These are phyloP conservation scores for Fringilla coelebs DNA, from an alignment of 2,797 vertebrate species.

Conservation along the genomic window DNA sequence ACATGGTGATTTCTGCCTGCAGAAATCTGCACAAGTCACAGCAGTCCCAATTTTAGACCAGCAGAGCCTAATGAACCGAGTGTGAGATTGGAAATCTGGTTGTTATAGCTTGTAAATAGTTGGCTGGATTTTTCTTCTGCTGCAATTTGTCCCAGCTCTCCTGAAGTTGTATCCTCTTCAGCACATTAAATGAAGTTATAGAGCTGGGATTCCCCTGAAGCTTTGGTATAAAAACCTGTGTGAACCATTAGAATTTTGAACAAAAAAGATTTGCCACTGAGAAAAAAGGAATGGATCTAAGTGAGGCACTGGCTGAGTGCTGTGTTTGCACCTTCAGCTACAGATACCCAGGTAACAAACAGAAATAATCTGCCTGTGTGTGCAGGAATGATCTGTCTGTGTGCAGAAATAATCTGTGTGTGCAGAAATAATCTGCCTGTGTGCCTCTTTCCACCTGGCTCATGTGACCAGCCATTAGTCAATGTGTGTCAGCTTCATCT, in stretches of 20 bases:
- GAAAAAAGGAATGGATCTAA: neutral
- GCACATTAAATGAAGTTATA: accelerated
- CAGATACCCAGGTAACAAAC: neutral
- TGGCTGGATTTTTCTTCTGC: neutral
- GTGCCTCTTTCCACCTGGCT: neutral
- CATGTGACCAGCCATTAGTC: neutral
- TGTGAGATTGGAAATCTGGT: neutral
- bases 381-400: neutral
- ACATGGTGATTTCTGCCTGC: neutral
- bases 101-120: neutral
- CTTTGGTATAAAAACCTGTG: neutral
- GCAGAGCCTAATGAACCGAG: neutral
- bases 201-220: neutral
- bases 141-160: neutral
- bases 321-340: neutral
- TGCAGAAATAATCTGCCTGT: neutral
- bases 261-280: neutral
- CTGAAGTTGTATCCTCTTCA: neutral
- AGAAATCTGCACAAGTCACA: neutral
- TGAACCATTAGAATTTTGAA: neutral
- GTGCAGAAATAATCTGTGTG: neutral
- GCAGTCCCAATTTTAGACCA: neutral
- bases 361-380: neutral
- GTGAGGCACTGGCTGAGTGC: neutral
- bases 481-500: neutral